phyloP scores from a whole-genome alignment of 2,888 invertebrate genomes.

The Meteorus cinctellus region DNA sequence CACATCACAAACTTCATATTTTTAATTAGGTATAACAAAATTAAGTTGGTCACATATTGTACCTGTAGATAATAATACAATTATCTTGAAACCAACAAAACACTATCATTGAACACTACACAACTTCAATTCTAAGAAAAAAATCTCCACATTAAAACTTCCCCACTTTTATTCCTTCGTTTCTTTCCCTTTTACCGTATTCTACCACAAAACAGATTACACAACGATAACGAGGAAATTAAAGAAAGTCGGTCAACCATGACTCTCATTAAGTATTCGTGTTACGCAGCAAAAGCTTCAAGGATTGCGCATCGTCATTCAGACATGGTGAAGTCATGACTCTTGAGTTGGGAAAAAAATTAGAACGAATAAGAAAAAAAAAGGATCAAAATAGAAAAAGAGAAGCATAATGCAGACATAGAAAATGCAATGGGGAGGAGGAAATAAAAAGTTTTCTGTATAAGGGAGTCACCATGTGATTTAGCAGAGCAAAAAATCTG shows the following conservation, averaged over 20 bases:
- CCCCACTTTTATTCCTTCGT: no score
- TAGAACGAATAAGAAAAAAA: not conserved
- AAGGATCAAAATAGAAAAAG: not conserved
- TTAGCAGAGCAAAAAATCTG: constrained; percentile 31
- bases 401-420: not conserved
- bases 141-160: no score
- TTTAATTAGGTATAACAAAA: no score
- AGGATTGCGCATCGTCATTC: constrained; percentile 2
- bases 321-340: constrained; percentile 19
- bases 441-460: constrained; percentile 25
- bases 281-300: not conserved
- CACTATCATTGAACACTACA: no score
- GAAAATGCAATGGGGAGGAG: not conserved
- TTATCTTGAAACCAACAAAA: no score
- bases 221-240: constrained; percentile 33
- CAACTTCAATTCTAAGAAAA: no score
- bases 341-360: constrained; percentile 10
- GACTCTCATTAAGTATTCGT: constrained; percentile 32
- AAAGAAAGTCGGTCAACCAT: constrained; percentile 35
- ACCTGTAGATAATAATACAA: no score
- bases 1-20: no score
- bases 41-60: no score
- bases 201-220: not conserved
- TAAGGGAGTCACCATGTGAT: constrained; percentile 26
- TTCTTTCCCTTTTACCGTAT: not conserved